phyloP scores from a whole-genome alignment of 1,140 invertebrate species.

The Wasmannia auropunctata region DNA sequence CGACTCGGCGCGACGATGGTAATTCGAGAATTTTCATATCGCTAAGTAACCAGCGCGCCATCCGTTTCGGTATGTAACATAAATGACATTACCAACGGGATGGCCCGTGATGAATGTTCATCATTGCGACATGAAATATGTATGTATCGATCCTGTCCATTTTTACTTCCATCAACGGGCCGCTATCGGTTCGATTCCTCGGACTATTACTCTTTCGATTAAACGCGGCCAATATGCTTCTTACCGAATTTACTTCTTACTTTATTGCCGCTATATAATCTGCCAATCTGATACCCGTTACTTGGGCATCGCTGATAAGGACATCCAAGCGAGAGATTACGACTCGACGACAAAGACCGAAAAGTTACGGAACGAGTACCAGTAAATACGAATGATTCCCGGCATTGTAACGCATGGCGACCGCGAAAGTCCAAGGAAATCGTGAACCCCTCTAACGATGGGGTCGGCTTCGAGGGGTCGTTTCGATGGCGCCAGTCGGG shows the following conservation, averaged over 20 bases:
- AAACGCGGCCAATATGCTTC: neutral
- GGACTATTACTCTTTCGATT: neutral
- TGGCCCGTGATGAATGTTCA: conserved; percentile 38
- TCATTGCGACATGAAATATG: conserved; percentile 49
- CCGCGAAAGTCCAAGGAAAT: conserved; percentile 27
- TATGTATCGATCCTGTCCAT: conserved; percentile 33
- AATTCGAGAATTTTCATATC: conserved; percentile 59
- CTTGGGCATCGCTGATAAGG: neutral
- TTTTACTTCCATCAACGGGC: neutral
- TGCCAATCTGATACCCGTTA: neutral
- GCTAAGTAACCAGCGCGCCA: conserved; percentile 51
- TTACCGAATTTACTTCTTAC: neutral
- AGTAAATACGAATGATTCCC: neutral
- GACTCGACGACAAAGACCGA: neutral
- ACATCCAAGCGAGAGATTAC: neutral
- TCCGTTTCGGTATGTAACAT: conserved; percentile 43
- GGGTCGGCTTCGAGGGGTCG: conserved; percentile 73
- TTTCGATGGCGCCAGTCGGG: conserved; percentile 60
- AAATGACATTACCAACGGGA: conserved; percentile 47
- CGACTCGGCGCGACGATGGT: conserved; percentile 45
- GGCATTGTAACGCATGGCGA: neutral
- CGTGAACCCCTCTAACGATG: neutral
- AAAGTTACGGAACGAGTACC: neutral
- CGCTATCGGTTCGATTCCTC: neutral
- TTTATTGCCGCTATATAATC: neutral